Evolutionary conservation across 2,113 vertebrate genomes (phyloP).

Genomic region (Boleophthalmus pectinirostris): DNA sequence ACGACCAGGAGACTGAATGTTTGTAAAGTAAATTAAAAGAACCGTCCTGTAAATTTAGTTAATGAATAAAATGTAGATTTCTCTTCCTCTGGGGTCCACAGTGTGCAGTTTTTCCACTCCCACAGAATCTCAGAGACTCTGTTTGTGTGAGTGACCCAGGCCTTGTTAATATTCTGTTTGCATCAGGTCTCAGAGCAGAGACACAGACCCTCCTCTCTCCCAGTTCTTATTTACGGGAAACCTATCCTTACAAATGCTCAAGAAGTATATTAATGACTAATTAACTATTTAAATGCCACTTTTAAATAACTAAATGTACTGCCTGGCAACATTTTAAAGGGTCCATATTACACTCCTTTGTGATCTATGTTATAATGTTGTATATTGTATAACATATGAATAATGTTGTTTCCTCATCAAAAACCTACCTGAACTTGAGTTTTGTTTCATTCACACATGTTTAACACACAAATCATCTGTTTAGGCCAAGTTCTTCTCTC

Average conservation of each 20-base stretch:
- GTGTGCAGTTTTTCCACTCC: neutral
- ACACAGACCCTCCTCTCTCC: conserved; percentile 37
- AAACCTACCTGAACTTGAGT: too few relatives aligned
- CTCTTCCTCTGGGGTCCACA: neutral
- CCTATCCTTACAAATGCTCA: conserved; percentile 3
- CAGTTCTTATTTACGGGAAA: conserved; percentile 18
- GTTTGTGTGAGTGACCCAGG: conserved; percentile 36
- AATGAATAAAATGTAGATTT: neutral
- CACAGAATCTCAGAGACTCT: conserved; percentile 7
- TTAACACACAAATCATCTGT: too few relatives aligned
- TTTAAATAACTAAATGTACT: neutral
- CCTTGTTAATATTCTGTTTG: conserved; percentile 64
- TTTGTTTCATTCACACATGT: too few relatives aligned
- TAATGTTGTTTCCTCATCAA: too few relatives aligned
- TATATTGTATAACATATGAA: too few relatives aligned
- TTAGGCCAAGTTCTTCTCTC: too few relatives aligned
- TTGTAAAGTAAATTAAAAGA: neutral
- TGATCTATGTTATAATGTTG: too few relatives aligned
- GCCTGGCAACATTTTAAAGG: too few relatives aligned
- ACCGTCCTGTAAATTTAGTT: neutral
- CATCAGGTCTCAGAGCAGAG: conserved; percentile 46
- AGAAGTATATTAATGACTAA: neutral
- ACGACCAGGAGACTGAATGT: neutral
- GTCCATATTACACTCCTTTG: too few relatives aligned
- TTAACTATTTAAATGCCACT: neutral